Evolutionary conservation across 2,113 vertebrate species (phyloP).

Genomic region (Atractosteus spatula): DNA sequence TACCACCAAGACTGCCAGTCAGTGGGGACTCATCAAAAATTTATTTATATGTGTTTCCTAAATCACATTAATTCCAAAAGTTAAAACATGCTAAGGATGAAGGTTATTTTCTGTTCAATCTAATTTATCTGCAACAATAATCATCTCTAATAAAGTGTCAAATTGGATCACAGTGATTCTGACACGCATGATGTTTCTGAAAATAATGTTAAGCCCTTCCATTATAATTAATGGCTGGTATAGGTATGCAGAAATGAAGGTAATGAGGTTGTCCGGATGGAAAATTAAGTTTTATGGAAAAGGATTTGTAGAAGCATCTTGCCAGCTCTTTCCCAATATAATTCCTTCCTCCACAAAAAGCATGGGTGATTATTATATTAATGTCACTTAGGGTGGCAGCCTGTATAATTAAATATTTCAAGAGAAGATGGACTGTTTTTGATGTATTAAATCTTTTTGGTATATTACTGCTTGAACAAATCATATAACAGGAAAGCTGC

Average conservation of each 20-base stretch:
- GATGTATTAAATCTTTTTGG: not conserved
- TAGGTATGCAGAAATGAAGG: conserved; percentile 53
- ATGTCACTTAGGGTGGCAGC: conserved; percentile 4
- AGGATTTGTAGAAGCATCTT: conserved; percentile 48
- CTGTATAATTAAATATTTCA: conserved; percentile 4
- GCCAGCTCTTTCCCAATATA: not conserved
- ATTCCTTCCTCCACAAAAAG: not conserved
- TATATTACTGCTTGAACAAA: not conserved
- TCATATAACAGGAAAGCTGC: too few relatives aligned
- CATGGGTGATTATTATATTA: conserved; percentile 4
- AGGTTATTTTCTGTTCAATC: conserved; percentile 83
- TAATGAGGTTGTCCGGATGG: conserved; percentile 56
- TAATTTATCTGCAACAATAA: conserved; percentile 84
- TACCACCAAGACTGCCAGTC: conserved; percentile 68
- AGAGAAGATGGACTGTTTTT: not conserved
- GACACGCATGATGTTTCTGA: conserved; percentile 71
- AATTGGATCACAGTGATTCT: conserved; percentile 77
- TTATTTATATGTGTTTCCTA: conserved; percentile 84
- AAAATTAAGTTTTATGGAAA: conserved; percentile 64
- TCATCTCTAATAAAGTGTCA: conserved; percentile 81
- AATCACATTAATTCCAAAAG: conserved; percentile 83
- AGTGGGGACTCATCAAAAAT: conserved; percentile 78
- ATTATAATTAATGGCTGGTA: conserved; percentile 67
- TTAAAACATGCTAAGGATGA: conserved; percentile 81
- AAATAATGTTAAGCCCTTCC: conserved; percentile 64